These are phyloP conservation scores for Megaceryle alcyon DNA, from an alignment of 2,797 vertebrate genomes.

Conservation along the genomic window DNA sequence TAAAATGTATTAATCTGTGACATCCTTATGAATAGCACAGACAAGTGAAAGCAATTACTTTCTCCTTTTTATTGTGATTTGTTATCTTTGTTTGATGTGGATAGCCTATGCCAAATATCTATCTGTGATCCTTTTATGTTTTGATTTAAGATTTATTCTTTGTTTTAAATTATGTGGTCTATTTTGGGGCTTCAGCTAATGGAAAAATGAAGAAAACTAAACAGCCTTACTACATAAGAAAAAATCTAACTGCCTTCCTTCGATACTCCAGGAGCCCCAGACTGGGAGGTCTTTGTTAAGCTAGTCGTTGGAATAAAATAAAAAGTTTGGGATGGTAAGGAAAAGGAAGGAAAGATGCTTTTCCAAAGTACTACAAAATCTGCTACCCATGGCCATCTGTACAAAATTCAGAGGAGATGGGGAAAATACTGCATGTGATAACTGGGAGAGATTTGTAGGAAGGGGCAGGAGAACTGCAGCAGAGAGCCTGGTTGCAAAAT, in stretches of 20 bases:
- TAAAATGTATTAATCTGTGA: slow-evolving; percentile 47
- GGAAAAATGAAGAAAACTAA: background rate
- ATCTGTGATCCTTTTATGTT: background rate
- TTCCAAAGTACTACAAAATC: background rate
- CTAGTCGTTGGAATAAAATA: background rate
- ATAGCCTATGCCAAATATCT: background rate
- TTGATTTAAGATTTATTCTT: background rate
- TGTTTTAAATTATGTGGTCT: background rate
- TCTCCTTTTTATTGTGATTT: slow-evolving; percentile 12
- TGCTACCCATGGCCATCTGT: background rate
- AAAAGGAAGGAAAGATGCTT: background rate
- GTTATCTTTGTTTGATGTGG: slow-evolving; percentile 14
- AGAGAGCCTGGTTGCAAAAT: background rate
- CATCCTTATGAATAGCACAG: background rate
- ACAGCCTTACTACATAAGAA: background rate
- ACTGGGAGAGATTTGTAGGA: background rate
- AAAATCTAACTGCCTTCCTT: background rate
- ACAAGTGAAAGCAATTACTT: slow-evolving; percentile 40
- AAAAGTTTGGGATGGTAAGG: background rate
- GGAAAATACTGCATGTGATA: background rate
- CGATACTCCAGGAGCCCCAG: background rate
- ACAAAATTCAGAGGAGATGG: background rate
- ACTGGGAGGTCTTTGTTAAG: background rate
- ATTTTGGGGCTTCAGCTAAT: background rate
- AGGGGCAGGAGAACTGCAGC: background rate